Evolutionary conservation across 2,888 invertebrate genomes (phyloP), one percentile per base, ranked within the genome.

Genomic region (Dermolepida albohirtum): DNA sequence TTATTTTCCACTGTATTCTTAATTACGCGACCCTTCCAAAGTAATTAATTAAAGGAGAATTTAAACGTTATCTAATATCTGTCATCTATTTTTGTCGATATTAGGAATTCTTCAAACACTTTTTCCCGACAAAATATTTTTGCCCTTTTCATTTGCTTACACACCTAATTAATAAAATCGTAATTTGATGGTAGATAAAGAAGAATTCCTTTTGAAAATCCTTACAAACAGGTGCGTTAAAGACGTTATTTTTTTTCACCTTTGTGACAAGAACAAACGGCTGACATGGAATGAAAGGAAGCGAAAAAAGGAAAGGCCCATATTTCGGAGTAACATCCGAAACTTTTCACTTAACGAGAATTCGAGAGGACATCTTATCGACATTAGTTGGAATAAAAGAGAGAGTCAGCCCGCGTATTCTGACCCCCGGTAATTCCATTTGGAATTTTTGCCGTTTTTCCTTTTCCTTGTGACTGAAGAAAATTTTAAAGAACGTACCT

Each of bases 321-420:
- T 47, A 49, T 44, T 44, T 29, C 34, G 14, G 16, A 40, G 41
- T 34, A 64, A 49, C 50, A 51, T 51, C 64, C 51, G 29, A 52
- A 64, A 64, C 64, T 64, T 64, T 64, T 50, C 64, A 64, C 64
- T 64, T 52, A 64, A 52, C 50, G 41, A 64, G 51, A 41, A 64
- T 64, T 51, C 52, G 64, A 57, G 57, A 43, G 64, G 64, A 50
- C 64, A 64, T 64, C 51, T 64, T 64, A 64, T 51, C 22, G 52
- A 64, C 64, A 64, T 64, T 64, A 64, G 40, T 16, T 14, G 50
- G 43, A 50, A 51, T 64, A 64, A 51, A 64, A 17, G 52, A 34
- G n/a, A 52, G 57, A 57, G 41, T 17, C 39, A 34, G 52, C 10
- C 16, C 39, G 52, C 51, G 40, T 52, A 52, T 39, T 64, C 47